Conservation (phyloP, 92 coral and sea anemone genomes). For the Palythoa heliodiscus region DNA sequence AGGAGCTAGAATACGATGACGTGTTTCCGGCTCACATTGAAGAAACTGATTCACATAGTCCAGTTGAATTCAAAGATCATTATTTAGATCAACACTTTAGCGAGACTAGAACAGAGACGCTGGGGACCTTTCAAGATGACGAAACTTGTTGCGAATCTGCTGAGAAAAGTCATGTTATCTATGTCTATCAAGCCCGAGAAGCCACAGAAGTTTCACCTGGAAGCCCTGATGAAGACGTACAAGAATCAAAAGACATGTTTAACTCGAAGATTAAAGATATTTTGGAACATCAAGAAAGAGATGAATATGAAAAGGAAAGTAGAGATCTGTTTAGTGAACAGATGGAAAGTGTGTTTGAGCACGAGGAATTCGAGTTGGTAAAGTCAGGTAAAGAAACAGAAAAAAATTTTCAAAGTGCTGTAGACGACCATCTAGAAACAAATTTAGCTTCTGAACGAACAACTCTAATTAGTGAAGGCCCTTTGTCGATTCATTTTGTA, state of each 20-base stretch:
- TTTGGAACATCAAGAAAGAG: slow-evolving; percentile 22
- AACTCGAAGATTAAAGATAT: slow-evolving; percentile 29
- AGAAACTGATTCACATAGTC: slow-evolving; percentile 29
- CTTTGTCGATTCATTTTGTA: neutral
- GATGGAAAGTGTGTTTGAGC: slow-evolving; percentile 20
- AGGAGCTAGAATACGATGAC: slow-evolving; percentile 79
- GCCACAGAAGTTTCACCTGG: neutral
- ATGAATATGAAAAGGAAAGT: neutral
- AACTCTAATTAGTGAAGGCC: neutral
- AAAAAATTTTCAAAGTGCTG: slow-evolving; percentile 26
- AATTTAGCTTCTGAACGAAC: neutral
- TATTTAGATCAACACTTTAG: slow-evolving; percentile 22
- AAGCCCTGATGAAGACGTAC: neutral
- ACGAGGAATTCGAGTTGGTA: slow-evolving; percentile 2
- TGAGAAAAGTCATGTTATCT: slow-evolving; percentile 17
- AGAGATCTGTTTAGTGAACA: slow-evolving; percentile 32
- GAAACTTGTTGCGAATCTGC: slow-evolving; percentile 3
- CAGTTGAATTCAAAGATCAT: slow-evolving; percentile 23
- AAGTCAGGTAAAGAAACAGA: neutral
- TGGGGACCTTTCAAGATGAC: slow-evolving; percentile 15
- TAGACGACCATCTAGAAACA: neutral
- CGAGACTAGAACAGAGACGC: slow-evolving; percentile 10
- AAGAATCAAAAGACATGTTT: slow-evolving; percentile 11
- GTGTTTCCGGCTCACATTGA: slow-evolving; percentile 86
- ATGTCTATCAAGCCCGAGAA: neutral